phyloP scores from a whole-genome alignment of 1,140 invertebrate species.

The Scylla paramamosain region DNA sequence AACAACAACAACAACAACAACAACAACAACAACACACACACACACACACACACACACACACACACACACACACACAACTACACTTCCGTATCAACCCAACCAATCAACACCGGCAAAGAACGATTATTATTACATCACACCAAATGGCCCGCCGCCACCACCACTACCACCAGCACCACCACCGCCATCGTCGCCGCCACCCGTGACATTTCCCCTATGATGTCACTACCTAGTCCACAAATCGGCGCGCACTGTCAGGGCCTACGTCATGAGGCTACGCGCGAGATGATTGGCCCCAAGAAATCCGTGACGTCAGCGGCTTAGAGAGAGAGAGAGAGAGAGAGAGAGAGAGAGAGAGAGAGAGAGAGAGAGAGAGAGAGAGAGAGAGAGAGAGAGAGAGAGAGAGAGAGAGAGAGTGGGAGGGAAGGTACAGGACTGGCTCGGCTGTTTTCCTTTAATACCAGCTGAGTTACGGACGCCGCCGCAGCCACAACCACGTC shows the following conservation, averaged over 20 bases:
- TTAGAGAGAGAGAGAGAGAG: background rate
- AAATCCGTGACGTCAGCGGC: background rate
- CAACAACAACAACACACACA: no score
- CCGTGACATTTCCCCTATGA: background rate
- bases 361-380: background rate
- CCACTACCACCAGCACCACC: background rate
- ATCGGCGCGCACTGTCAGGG: background rate
- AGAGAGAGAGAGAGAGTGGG: background rate
- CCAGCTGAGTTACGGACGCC: background rate
- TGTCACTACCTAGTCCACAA: background rate
- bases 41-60: background rate
- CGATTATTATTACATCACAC: background rate
- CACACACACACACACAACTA: background rate
- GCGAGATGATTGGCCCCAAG: background rate
- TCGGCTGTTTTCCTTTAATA: slow-evolving; percentile 15
- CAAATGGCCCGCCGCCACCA: no score
- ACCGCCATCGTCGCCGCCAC: background rate
- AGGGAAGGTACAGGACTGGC: background rate
- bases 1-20: no score
- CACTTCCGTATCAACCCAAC: background rate
- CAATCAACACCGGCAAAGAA: background rate
- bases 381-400: background rate
- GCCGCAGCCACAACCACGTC: no score
- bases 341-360: background rate
- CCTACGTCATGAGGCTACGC: background rate